Conservation (phyloP, 2,888 invertebrate genomes). For the Doris montereyensis region DNA sequence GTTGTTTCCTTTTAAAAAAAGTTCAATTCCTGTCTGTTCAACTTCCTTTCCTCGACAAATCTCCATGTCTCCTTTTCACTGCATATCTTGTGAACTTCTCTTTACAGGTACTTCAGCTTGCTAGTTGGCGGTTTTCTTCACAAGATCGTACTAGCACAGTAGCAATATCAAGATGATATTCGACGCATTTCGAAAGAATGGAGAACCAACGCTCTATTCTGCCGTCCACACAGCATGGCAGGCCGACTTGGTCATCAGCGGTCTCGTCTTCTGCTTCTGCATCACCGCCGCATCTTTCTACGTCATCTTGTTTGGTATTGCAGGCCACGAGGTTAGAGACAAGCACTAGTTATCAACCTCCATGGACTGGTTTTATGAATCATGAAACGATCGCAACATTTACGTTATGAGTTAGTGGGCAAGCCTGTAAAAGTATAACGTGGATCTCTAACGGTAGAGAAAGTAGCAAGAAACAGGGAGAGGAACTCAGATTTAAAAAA, state of each 20-base stretch:
- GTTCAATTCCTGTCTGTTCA: too few relatives aligned
- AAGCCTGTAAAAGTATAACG: too few relatives aligned
- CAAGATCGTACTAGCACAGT: too few relatives aligned
- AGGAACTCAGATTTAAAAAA: too few relatives aligned
- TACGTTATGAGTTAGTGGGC: conserved; percentile 2
- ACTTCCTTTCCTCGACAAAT: too few relatives aligned
- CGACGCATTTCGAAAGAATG: conserved; percentile 91
- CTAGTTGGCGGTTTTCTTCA: too few relatives aligned
- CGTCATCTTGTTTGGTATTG: conserved; percentile 90
- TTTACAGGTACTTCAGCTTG: too few relatives aligned
- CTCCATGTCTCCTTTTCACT: too few relatives aligned
- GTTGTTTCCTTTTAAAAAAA: too few relatives aligned
- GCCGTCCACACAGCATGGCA: conserved; percentile 96
- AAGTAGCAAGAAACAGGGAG: too few relatives aligned
- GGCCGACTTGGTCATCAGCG: conserved; percentile 79
- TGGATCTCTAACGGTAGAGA: too few relatives aligned
- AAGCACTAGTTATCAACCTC: neutral
- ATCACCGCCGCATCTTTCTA: conserved; percentile 95
- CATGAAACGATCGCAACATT: neutral
- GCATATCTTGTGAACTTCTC: too few relatives aligned
- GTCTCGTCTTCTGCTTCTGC: conserved; percentile 81
- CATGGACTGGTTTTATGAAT: neutral
- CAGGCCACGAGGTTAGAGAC: conserved; percentile 70
- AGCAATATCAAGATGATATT: conserved; percentile 30
- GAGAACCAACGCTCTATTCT: conserved; percentile 95